Conservation (phyloP, 2,888 invertebrate genomes). For the Sylvicola fuscatus region DNA sequence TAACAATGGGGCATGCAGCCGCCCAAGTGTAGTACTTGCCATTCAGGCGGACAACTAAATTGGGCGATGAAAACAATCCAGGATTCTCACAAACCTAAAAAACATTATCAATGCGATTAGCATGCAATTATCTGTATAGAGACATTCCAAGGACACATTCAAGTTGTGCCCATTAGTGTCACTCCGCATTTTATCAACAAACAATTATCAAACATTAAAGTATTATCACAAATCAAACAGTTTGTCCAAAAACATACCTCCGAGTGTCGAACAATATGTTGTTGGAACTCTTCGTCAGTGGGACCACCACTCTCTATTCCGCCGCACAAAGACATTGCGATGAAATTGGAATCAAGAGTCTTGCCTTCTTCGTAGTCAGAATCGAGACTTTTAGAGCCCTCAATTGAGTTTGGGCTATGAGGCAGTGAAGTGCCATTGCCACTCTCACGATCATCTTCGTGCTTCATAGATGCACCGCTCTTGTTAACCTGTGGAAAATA, state of each 20-base stretch:
- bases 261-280: slow-evolving; percentile 30
- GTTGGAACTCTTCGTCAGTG: slow-evolving; percentile 38
- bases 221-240: neutral
- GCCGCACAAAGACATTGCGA: slow-evolving; percentile 56
- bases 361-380: slow-evolving; percentile 61
- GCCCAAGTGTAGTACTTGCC: slow-evolving; percentile 83
- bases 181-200: neutral
- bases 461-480: slow-evolving; percentile 6
- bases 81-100: slow-evolving; percentile 42
- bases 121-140: no score
- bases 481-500: slow-evolving; percentile 44
- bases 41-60: slow-evolving; percentile 67
- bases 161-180: neutral
- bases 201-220: neutral
- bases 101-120: no score
- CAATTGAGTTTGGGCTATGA: slow-evolving; percentile 79
- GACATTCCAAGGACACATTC: neutral
- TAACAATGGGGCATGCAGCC: slow-evolving; percentile 74
- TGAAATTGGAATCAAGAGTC: slow-evolving; percentile 14
- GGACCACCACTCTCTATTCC: slow-evolving; percentile 35
- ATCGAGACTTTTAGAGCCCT: slow-evolving; percentile 52
- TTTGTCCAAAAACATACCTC: slow-evolving; percentile 21
- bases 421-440: slow-evolving; percentile 91
- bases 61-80: slow-evolving; percentile 52
- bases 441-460: slow-evolving; percentile 87